Conservation (phyloP, 2,797 vertebrate species). For the Echiichthys vipera region DNA sequence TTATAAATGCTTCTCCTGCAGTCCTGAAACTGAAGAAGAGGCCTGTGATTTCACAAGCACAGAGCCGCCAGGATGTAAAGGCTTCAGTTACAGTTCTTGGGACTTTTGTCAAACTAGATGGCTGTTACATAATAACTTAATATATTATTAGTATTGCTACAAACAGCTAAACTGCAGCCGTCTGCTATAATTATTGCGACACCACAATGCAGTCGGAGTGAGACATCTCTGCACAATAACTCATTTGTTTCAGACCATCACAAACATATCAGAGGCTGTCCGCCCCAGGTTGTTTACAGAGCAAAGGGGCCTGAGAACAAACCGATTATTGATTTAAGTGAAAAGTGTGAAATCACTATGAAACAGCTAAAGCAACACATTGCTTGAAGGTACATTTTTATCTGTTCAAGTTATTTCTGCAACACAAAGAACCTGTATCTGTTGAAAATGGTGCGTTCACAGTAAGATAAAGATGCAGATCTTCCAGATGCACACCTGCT, state of each 20-base stretch:
- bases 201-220: neutral
- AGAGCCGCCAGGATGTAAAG: neutral
- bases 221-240: slow-evolving; percentile 51
- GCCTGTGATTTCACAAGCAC: slow-evolving; percentile 1
- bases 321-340: slow-evolving; percentile 56
- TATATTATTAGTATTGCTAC: neutral
- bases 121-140: neutral
- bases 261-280: slow-evolving; percentile 36
- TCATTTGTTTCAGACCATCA: slow-evolving; percentile 57
- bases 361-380: slow-evolving; percentile 36
- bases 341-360: slow-evolving; percentile 55
- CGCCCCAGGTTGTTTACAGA: slow-evolving; percentile 66
- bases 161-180: neutral
- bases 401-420: slow-evolving; percentile 28
- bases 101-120: neutral
- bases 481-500: slow-evolving; percentile 32
- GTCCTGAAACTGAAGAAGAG: slow-evolving; percentile 14
- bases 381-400: slow-evolving; percentile 51
- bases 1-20: neutral
- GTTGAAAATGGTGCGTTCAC: slow-evolving; percentile 11
- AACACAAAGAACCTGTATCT: slow-evolving; percentile 40
- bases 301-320: slow-evolving; percentile 37
- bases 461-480: slow-evolving; percentile 2
- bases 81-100: slow-evolving; percentile 10
- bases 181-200: neutral